Base-by-base conservation (phyloP, 2,888 invertebrate species). In the Chironomus riparius region DNA sequence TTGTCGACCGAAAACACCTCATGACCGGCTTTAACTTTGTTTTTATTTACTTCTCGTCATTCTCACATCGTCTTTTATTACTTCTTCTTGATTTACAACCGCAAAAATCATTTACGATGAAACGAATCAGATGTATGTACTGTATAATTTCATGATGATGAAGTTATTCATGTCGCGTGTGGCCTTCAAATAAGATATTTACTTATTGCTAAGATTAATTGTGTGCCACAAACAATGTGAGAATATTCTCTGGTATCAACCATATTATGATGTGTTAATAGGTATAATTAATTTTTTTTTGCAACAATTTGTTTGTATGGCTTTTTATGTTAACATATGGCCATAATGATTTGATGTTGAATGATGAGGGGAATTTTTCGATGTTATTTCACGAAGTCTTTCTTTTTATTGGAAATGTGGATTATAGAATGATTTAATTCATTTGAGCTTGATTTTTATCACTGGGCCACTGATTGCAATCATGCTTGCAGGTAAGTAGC, bases 151-250 rank as follows among this genome's bases (percentile, higher is more conserved):
- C 10, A 38, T 38, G 38, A 18, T 56, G 56, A 15, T 56, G 18
- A 56, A 18, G 56, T 68, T 28, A 28, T 68, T 68, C 24, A 21
- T 68, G 70, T 70, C 70, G 70, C 70, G 70, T 70, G 70, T 48
- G 70, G 70, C 70, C 70, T 70, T 70, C 48, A 48, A 15, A 56
- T 15, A 15, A 56, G 56, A 56, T 15, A 18, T 15, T 38, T 38
- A 56, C 15, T 56, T 56, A 4, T 56, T 56, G 18, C 56, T 56
- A 18, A 18, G 56, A 56, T 56, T 56, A 18, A 56, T 56, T 56
- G 15, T 56, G 56, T 18, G 5, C 15, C 18, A 38, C 38, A 38
- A 38, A 38, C 38, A 38, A 56, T 56, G 56, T 56, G 56, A 56
- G 18, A 15, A 7, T 18, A 6, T 38, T 10, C 38, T 38, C 10